phyloP scores from a whole-genome alignment of 2,797 vertebrate species.

The Poliocrania exsul region DNA sequence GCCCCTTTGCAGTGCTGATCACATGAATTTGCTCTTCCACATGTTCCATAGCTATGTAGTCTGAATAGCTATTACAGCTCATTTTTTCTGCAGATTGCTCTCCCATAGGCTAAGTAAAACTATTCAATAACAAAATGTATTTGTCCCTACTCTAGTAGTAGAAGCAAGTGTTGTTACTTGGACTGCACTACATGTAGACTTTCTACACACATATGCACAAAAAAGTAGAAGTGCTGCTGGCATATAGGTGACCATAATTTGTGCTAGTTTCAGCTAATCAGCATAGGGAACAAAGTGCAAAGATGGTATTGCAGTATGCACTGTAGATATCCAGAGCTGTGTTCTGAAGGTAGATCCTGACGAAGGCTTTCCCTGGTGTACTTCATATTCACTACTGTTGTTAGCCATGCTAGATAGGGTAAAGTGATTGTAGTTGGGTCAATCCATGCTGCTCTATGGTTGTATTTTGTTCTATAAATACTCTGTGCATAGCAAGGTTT shows the following conservation, averaged over 20 bases:
- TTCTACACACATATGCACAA: background rate
- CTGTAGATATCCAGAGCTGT: background rate
- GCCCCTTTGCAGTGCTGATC: background rate
- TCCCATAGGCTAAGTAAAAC: background rate
- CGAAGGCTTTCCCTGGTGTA: background rate
- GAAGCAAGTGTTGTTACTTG: background rate
- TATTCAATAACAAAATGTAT: background rate
- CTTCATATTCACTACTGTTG: background rate
- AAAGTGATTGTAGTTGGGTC: background rate
- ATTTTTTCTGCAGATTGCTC: background rate
- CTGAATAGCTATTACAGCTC: background rate
- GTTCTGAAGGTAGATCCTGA: background rate
- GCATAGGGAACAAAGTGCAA: background rate
- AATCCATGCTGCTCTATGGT: background rate
- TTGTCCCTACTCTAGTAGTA: background rate
- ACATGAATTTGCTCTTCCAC: background rate
- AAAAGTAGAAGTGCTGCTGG: background rate
- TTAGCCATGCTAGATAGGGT: background rate
- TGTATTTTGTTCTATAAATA: background rate
- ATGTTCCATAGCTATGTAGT: background rate
- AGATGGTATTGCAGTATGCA: background rate
- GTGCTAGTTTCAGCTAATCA: background rate
- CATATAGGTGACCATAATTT: background rate
- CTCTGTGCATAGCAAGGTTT: background rate
- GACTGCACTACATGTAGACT: background rate